Conservation (phyloP, 2,797 vertebrate genomes). For the Martes flavigula region DNA sequence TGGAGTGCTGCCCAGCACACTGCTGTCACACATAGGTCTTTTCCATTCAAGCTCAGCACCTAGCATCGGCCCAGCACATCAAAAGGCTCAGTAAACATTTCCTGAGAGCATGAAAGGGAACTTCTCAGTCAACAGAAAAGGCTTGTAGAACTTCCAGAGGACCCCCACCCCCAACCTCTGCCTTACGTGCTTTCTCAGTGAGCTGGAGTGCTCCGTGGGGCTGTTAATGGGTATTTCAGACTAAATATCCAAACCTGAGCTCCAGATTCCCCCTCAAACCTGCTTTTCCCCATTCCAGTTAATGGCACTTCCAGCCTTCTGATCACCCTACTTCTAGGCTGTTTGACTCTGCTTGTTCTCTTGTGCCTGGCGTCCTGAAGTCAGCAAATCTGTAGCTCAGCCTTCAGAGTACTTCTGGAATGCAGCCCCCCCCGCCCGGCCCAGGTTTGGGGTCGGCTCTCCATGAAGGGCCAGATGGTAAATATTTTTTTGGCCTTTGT, state of each 20-base stretch:
- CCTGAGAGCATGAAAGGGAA: not conserved
- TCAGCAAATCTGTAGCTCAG: not conserved
- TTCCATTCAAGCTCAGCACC: not conserved
- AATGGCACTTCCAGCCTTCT: not conserved
- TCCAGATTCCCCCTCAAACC: not conserved
- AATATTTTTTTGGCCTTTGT: not conserved
- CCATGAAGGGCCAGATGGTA: not conserved
- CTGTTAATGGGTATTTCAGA: not conserved
- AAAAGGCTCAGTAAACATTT: not conserved
- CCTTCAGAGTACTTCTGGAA: not conserved
- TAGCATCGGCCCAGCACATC: not conserved
- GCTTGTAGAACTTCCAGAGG: not conserved
- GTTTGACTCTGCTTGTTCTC: not conserved
- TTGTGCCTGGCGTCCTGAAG: fast-evolving
- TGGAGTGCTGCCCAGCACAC: not conserved
- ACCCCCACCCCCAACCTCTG: not conserved
- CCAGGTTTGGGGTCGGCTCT: not conserved
- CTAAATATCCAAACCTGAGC: not conserved
- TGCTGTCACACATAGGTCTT: not conserved
- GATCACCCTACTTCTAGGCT: not conserved
- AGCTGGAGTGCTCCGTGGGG: not conserved
- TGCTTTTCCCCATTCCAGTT: not conserved
- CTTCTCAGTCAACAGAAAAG: not conserved
- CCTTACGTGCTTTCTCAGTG: not conserved
- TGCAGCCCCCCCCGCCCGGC: not conserved